Percentiles rank a stretch among this genome's conserved stretches.
These are phyloP conservation scores for Montipora efflorescens DNA, from an alignment of 64 coral and sea anemone species.

Conservation along the genomic window DNA sequence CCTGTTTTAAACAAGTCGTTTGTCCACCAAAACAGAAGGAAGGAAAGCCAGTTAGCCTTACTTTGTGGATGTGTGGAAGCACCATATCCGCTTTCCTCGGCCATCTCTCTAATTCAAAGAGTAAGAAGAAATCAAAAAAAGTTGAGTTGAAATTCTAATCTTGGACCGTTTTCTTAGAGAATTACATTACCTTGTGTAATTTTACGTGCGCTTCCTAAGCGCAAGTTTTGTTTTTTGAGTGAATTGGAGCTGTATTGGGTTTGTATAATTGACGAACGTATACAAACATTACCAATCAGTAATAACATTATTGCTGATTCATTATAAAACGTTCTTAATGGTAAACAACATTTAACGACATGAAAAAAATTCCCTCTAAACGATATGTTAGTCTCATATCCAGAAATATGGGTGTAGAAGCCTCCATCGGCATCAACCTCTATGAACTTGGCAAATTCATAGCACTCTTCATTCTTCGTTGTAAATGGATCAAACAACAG, in stretches of 20 bases:
- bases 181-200: not conserved
- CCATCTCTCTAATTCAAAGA: not conserved
- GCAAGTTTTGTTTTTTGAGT: not conserved
- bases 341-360: not conserved
- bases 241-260: not conserved
- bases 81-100: not conserved
- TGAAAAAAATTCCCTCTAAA: not conserved
- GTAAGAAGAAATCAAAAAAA: not conserved
- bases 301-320: not conserved
- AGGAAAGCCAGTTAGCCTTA: conserved; percentile 29
- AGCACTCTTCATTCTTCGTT: not conserved
- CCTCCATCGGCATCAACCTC: no score
- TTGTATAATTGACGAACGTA: not conserved
- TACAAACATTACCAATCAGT: not conserved
- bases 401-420: no score
- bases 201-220: not conserved
- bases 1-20: conserved; percentile 41
- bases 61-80: conserved; percentile 22
- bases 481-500: not conserved
- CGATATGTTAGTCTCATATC: not conserved
- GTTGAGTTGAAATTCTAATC: not conserved
- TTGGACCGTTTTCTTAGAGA: not conserved
- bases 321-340: not conserved
- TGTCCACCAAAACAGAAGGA: conserved; percentile 50
- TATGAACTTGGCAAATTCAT: not conserved